Conservation (phyloP, 2,113 vertebrate species). For the Neomonachus schauinslandi region DNA sequence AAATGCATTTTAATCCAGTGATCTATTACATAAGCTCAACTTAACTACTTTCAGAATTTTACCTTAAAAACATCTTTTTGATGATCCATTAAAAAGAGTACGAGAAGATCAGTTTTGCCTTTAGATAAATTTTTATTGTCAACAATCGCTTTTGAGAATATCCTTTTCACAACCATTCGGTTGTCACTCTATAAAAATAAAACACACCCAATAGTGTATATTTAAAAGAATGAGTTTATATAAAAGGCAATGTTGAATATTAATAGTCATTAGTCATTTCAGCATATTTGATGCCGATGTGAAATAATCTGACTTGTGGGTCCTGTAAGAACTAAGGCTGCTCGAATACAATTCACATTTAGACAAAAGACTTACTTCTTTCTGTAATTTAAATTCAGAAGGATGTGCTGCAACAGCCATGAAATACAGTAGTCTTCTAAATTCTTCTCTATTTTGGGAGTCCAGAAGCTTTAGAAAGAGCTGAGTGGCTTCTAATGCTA, state of each 20-base stretch:
- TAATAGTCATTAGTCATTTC: background rate
- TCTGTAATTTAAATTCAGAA: conserved; percentile 92
- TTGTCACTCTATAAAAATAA: conserved; percentile 92
- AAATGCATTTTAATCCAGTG: conserved; percentile 23
- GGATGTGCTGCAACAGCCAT: conserved; percentile 93
- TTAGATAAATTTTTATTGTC: conserved; percentile 93
- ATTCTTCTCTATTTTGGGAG: conserved; percentile 93
- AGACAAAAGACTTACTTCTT: conserved; percentile 89
- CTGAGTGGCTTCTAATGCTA: conserved; percentile 94
- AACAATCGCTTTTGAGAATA: conserved; percentile 94
- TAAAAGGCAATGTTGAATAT: background rate
- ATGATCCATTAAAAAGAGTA: conserved; percentile 97
- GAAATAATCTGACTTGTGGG: background rate
- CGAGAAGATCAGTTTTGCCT: conserved; percentile 96
- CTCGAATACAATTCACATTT: conserved; percentile 29
- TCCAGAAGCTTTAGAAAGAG: conserved; percentile 96
- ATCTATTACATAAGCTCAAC: background rate
- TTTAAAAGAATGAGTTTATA: conserved; percentile 26
- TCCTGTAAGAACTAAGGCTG: background rate
- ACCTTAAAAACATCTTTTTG: conserved; percentile 97
- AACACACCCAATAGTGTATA: background rate
- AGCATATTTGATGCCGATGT: background rate
- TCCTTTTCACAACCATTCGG: conserved; percentile 97
- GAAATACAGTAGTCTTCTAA: conserved; percentile 94
- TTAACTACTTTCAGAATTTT: conserved; percentile 63